phyloP scores from a whole-genome alignment of 2,113 vertebrate species.

The Panurus biarmicus region DNA sequence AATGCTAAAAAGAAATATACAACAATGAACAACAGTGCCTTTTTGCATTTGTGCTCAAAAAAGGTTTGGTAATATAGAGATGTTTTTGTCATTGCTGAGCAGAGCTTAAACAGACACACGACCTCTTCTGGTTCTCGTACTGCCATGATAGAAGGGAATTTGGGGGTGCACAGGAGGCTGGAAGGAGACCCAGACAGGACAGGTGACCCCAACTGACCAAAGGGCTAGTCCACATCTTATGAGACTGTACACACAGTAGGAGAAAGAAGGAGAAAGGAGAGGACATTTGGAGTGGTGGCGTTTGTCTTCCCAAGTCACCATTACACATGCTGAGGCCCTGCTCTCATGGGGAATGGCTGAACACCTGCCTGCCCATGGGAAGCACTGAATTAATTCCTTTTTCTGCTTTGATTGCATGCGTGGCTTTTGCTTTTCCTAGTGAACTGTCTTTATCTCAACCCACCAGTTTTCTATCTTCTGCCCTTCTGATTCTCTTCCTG shows the following conservation, averaged over 20 bases:
- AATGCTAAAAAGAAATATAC: neutral
- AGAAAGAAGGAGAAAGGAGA: neutral
- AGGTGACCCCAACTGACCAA: neutral
- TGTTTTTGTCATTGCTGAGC: neutral
- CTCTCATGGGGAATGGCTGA: neutral
- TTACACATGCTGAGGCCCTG: accelerated
- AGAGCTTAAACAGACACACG: neutral
- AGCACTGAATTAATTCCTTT: neutral
- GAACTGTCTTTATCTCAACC: neutral
- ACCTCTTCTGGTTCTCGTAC: neutral
- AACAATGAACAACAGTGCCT: neutral
- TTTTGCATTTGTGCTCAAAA: neutral
- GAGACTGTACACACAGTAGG: neutral
- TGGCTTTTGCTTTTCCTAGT: neutral
- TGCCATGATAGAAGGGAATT: neutral
- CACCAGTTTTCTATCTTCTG: neutral
- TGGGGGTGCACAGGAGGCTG: neutral
- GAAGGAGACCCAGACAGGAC: neutral
- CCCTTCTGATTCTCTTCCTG: neutral
- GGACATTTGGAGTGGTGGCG: neutral
- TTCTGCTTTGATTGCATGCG: neutral
- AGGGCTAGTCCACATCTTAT: neutral
- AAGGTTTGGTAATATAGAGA: neutral
- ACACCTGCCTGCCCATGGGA: neutral
- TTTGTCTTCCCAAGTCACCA: neutral